Base-by-base conservation (phyloP, 2,113 vertebrate genomes). In the Thalassoma bifasciatum region DNA sequence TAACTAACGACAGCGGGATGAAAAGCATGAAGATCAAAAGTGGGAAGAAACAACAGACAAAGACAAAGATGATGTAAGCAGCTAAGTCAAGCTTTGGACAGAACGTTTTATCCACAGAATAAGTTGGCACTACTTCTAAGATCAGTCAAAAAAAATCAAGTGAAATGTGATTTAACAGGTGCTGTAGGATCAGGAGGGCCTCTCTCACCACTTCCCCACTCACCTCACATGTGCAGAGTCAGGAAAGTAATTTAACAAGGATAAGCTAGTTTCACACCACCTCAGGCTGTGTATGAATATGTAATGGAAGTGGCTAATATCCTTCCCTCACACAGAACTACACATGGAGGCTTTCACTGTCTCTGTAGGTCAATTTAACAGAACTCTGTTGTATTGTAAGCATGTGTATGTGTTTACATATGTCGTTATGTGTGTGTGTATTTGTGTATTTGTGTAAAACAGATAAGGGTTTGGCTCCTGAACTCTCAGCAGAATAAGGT, bases 201-300 rank as follows among this genome's bases (percentile, higher is more conserved):
- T 81, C 84, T 74, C 60, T 74, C 53, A 23, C 54, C 70, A 44
- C 66, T 81, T 85, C 76, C 84, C 77, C 34, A 37, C 64, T 78
- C 66, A 66, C 64, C 71, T 71, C 71, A 50, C 52, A 81, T 46
- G 44, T 66, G 68, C 72, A 40, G 13, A 83, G 66, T 84, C 84
- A 88, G 87, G 84, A 89, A 88, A 88, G 85, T 78, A 79, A 89
- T 87, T 83, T 82, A 68, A 83, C 52, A 59, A 80, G 75, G 75
- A 83, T 89, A 85, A 87, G 85, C 77, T 77, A 21, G 63, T 76
- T 88, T 79, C 77, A 79, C 75, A 63, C 34, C 62, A 60, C 85
- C 68, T 36, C 34, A 51, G 85, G 82, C 76, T 79, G 67, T 63
- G 70, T 82, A 63, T 72, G 75, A 83, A 86, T 77, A 47, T 79